phyloP scores from a whole-genome alignment of 2,797 vertebrate species.

The Malurus leucopterus region DNA sequence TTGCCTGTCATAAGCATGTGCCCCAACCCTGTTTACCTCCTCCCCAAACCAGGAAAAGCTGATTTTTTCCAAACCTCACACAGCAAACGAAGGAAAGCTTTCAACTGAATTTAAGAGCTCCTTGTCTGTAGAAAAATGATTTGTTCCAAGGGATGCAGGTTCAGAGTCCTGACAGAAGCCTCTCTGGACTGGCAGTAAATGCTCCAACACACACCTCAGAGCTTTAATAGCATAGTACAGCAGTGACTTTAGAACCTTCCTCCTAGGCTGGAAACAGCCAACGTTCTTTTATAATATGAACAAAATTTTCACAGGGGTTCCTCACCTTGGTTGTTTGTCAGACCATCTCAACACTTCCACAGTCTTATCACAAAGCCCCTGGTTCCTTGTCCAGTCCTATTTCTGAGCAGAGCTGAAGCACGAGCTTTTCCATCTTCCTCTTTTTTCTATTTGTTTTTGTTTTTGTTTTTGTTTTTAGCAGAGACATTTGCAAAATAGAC shows the following conservation, averaged over 20 bases:
- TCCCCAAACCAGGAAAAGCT: neutral
- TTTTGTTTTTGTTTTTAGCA: neutral
- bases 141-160: neutral
- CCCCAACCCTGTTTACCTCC: neutral
- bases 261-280: neutral
- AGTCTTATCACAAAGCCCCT: neutral
- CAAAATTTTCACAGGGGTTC: neutral
- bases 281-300: neutral
- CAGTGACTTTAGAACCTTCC: neutral
- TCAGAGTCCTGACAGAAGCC: neutral
- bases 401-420: neutral
- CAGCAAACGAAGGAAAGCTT: neutral
- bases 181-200: neutral
- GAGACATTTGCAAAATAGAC: neutral
- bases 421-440: neutral
- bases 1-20: neutral
- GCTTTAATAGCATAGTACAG: neutral
- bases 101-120: neutral
- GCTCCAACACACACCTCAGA: neutral
- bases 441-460: no score
- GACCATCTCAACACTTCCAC: neutral
- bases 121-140: neutral
- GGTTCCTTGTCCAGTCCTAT: neutral
- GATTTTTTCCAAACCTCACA: neutral
- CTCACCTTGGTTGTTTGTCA: neutral